phyloP scores from a whole-genome alignment of 2,113 vertebrate genomes.

The Ailuropoda melanoleuca region DNA sequence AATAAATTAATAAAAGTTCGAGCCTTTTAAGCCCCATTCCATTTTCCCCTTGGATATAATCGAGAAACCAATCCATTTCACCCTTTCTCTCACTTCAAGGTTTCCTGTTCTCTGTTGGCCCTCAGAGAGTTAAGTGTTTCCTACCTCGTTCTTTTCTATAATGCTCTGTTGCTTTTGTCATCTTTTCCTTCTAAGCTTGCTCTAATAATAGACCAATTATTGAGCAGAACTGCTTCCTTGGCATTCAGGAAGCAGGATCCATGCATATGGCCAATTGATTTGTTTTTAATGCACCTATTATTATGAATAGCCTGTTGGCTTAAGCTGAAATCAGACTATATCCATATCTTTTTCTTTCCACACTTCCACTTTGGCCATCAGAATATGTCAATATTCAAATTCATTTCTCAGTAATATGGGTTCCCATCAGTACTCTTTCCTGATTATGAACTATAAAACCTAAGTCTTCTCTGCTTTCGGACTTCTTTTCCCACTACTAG shows the following conservation, averaged over 20 bases:
- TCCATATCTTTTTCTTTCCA: constrained; percentile 39
- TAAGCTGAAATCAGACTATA: constrained; percentile 42
- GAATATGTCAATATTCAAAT: constrained; percentile 58
- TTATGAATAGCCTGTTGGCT: constrained; percentile 68
- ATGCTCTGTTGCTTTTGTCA: constrained; percentile 35
- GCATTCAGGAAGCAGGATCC: constrained; percentile 67
- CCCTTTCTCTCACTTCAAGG: background rate
- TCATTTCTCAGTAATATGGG: constrained; percentile 42
- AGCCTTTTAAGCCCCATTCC: background rate
- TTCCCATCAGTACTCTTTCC: constrained; percentile 51
- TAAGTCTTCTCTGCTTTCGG: constrained; percentile 40
- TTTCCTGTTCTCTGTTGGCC: background rate
- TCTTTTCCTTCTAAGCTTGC: constrained; percentile 33
- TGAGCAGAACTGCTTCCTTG: constrained; percentile 66
- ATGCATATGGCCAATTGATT: constrained; percentile 61
- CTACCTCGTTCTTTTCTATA: constrained; percentile 29
- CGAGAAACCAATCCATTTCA: constrained; percentile 21
- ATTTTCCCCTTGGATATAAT: constrained; percentile 27
- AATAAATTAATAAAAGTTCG: constrained; percentile 10
- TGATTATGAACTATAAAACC: constrained; percentile 45
- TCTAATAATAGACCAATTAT: constrained; percentile 71
- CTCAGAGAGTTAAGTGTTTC: constrained; percentile 51
- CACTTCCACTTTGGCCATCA: constrained; percentile 48
- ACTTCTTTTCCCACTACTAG: background rate
- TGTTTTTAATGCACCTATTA: constrained; percentile 70